These are phyloP conservation scores for Morpho deidamia DNA, from an alignment of 2,888 invertebrate species.

Conservation along the genomic window DNA sequence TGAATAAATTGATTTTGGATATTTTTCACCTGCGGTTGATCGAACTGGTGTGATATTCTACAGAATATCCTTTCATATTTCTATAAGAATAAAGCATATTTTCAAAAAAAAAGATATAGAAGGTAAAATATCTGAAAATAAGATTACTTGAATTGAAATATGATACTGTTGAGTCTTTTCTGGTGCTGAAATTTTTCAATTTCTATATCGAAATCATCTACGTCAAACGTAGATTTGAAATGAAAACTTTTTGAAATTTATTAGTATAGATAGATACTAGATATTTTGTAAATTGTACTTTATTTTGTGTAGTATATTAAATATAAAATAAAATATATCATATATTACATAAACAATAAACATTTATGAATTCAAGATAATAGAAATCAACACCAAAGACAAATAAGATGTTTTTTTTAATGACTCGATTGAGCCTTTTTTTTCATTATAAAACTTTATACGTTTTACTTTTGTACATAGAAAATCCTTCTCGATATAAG, in stretches of 20 bases:
- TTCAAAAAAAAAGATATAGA: not conserved
- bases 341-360: no score
- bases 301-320: no score
- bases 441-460: no score
- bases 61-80: not conserved
- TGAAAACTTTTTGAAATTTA: not conserved
- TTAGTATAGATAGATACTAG: no score
- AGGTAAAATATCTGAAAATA: not conserved
- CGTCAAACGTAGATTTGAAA: not conserved
- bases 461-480: no score
- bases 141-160: conserved; percentile 1
- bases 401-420: no score
- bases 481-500: no score
- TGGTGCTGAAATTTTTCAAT: not conserved
- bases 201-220: not conserved
- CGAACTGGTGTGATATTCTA: not conserved
- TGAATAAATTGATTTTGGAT: conserved; percentile 22
- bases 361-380: no score
- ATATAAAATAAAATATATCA: no score
- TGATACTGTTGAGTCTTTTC: not conserved
- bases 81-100: not conserved
- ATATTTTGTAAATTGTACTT: no score
- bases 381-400: no score
- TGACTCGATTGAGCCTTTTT: no score
- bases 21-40: conserved; percentile 9